Conservation (phyloP, 2,888 invertebrate species). For the Macrophya annulata region DNA sequence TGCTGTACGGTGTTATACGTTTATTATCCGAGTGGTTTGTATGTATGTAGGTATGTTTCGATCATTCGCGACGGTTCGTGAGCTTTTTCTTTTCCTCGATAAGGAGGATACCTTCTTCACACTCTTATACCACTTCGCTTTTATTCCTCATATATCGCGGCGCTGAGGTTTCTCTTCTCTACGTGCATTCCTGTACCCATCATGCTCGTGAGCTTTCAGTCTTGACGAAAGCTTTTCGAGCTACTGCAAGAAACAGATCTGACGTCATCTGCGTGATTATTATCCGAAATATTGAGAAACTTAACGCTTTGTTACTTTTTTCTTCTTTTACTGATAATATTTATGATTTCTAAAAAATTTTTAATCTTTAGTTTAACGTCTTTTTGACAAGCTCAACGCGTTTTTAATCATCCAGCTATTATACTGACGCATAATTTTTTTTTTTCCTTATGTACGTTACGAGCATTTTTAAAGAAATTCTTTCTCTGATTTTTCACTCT, state of each 20-base stretch:
- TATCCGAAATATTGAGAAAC: background rate
- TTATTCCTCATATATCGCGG: background rate
- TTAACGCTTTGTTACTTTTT: background rate
- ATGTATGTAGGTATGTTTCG: background rate
- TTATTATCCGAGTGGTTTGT: background rate
- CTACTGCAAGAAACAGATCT: background rate
- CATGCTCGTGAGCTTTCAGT: background rate
- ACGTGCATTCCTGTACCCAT: too few relatives aligned
- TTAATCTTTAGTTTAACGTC: too few relatives aligned
- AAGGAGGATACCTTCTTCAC: slow-evolving; percentile 5
- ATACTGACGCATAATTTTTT: background rate
- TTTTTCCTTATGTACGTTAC: background rate
- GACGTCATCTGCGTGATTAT: background rate
- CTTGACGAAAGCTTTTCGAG: background rate
- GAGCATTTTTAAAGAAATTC: background rate
- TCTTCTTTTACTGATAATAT: background rate
- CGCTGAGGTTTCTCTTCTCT: background rate
- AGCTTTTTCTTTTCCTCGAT: background rate
- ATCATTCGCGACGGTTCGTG: background rate
- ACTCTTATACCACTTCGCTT: background rate
- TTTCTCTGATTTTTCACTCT: background rate
- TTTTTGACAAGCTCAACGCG: too few relatives aligned
- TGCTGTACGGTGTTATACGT: background rate
- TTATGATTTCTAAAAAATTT: background rate
- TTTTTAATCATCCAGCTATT: too few relatives aligned